Evolutionary conservation across 1,140 invertebrate species (phyloP), one percentile per base, ranked within the genome.

Genomic region (Rhagoletis pomonella): DNA sequence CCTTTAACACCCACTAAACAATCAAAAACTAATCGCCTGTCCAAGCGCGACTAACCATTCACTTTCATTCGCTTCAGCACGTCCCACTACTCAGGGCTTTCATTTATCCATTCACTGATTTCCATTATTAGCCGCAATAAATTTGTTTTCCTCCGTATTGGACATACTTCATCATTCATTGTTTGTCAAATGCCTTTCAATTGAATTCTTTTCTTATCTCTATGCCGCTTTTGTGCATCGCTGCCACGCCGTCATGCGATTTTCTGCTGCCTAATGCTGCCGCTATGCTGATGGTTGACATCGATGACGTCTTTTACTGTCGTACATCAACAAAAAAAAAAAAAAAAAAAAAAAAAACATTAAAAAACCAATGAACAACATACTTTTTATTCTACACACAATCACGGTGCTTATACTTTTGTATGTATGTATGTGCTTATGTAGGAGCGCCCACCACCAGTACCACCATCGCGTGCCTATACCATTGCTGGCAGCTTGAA

Each of bases 401-500:
- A 9, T 9, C n/a, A 77, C 47, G 19, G 4, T 12, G 44, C 39
- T 59, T 69, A 47, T 64, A 19, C 86, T 9, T 87, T 29, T 29
- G 29, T 29, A 29, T 29, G 29, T 86, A 10, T 55, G 50, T 10
- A 58, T 73, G 14, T 29, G n/a, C 9, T 42, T 86, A n/a, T 90
- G 55, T 91, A 97, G 97, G 97, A 98, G 93, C 94, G 97, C 88
- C 97, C 97, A 14, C 98, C 97, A 9, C 97, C 97, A 19, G 96
- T 98, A 62, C 98, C 98, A 5, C 97, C 97, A 4, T 97, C 97
- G 90, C 95, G 98, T 89, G 95, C 97, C 0, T 99, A 98, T 93
- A 98, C 97, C 47, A 97, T 99, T 62, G 95, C 96, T 50, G 97
- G 97, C 87, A 98, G 98, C 93, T 97, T 97, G n/a, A 98, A 98